Evolutionary conservation across 2,888 invertebrate species (phyloP).

Genomic region (Parasteatoda lunata): DNA sequence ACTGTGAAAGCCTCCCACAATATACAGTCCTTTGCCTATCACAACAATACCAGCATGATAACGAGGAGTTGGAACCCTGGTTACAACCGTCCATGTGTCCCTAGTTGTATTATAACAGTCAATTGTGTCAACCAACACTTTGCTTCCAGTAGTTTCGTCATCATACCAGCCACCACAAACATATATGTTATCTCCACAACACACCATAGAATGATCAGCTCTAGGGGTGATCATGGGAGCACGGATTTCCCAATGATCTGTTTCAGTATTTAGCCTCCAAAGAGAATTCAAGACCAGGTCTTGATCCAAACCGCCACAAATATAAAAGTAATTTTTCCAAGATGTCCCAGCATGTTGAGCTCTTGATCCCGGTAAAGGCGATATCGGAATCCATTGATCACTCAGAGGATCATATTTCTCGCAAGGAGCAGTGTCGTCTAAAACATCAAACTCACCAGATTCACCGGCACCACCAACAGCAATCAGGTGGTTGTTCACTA

Average conservation of each 20-base stretch:
- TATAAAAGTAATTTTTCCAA: slow-evolving; percentile 78
- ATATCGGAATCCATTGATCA: slow-evolving; percentile 79
- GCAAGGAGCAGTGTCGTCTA: slow-evolving; percentile 75
- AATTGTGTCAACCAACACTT: slow-evolving; percentile 79
- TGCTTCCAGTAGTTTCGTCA: slow-evolving; percentile 74
- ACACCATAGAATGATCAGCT: slow-evolving; percentile 81
- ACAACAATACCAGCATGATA: slow-evolving; percentile 82
- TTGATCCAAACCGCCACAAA: slow-evolving; percentile 79
- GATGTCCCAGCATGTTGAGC: slow-evolving; percentile 79
- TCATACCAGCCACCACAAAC: slow-evolving; percentile 81
- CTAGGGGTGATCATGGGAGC: slow-evolving; percentile 79
- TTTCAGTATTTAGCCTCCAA: slow-evolving; percentile 77
- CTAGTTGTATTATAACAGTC: slow-evolving; percentile 80
- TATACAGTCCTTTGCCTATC: slow-evolving; percentile 79
- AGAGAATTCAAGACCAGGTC: slow-evolving; percentile 77
- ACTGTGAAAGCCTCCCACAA: slow-evolving; percentile 82
- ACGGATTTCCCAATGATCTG: slow-evolving; percentile 78
- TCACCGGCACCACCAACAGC: slow-evolving; percentile 81
- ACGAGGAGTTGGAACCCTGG: slow-evolving; percentile 80
- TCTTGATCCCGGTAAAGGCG: slow-evolving; percentile 71
- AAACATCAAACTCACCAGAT: slow-evolving; percentile 75
- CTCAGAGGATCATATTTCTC: slow-evolving; percentile 79
- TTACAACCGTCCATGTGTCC: slow-evolving; percentile 80
- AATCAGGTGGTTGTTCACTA: slow-evolving; percentile 77
- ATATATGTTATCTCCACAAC: slow-evolving; percentile 78